Percentiles rank a stretch among this genome's conserved stretches.
Evolutionary conservation across 2,113 vertebrate genomes (phyloP).

Genomic region (Arenaria interpres): DNA sequence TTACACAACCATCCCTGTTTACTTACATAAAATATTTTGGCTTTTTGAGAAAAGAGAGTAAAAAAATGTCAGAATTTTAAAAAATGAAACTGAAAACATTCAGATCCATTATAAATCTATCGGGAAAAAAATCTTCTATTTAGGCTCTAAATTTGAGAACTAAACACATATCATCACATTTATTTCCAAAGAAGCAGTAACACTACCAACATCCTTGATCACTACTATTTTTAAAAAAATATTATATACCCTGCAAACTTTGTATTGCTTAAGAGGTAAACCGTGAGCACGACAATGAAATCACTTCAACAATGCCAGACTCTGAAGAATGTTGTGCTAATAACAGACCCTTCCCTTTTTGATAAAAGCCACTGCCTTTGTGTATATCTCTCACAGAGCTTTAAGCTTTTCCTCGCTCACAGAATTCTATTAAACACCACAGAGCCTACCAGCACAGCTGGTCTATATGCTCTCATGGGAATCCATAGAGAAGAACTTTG

Average conservation of each 20-base stretch:
- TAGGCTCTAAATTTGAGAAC: neutral
- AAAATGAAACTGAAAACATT: neutral
- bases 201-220: neutral
- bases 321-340: neutral
- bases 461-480: neutral
- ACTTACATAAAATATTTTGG: neutral
- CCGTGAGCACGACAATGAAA: neutral
- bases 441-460: neutral
- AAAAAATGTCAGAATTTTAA: neutral
- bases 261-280: neutral
- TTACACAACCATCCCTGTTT: neutral
- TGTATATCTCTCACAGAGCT: neutral
- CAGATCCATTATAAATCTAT: neutral
- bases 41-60: neutral
- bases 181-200: neutral
- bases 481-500: neutral
- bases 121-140: neutral
- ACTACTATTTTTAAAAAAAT: neutral
- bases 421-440: neutral
- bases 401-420: neutral
- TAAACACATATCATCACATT: neutral
- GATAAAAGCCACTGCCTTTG: neutral
- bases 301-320: neutral
- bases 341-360: neutral
- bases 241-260: neutral